Conservation (phyloP, 1,140 invertebrate genomes). For the Drosophila cardini region DNA sequence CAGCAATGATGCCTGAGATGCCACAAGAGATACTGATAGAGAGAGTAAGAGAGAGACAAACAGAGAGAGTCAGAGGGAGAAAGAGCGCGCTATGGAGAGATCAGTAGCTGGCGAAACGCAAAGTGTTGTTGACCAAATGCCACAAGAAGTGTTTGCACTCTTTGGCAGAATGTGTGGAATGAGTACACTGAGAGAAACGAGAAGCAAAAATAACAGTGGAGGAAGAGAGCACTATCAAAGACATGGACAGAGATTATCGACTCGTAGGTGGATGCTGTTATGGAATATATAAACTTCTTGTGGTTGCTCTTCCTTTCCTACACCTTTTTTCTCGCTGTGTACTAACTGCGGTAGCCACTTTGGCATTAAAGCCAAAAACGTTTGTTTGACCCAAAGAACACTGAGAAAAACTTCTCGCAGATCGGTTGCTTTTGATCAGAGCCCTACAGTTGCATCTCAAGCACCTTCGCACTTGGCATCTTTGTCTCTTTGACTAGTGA, state of each 20-base stretch:
- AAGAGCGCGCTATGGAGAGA: conserved; percentile 39
- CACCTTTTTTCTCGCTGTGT: too few relatives aligned
- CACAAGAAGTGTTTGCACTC: conserved; percentile 63
- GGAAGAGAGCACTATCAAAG: too few relatives aligned
- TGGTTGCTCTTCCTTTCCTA: too few relatives aligned
- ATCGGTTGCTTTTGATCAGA: conserved; percentile 68
- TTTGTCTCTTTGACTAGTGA: conserved; percentile 60
- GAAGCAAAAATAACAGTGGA: too few relatives aligned
- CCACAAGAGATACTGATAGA: conserved; percentile 27
- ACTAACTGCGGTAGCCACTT: conserved; percentile 65
- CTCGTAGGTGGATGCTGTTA: too few relatives aligned
- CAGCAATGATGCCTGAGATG: conserved; percentile 64
- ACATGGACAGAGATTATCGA: too few relatives aligned
- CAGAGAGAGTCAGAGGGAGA: conserved; percentile 1
- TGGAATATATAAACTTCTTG: too few relatives aligned
- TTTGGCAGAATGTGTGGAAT: conserved; percentile 24
- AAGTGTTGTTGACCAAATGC: conserved; percentile 66
- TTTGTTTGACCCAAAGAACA: conserved; percentile 76
- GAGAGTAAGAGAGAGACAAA: conserved; percentile 11
- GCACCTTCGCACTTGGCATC: conserved; percentile 42
- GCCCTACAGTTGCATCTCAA: conserved; percentile 77
- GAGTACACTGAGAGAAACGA: conserved; percentile 11
- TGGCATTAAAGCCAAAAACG: conserved; percentile 71
- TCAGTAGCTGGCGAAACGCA: conserved; percentile 56
- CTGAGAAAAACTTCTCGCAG: conserved; percentile 20